A percentile compares a stretch with the other conserved stretches of the same genome.
phyloP scores from a whole-genome alignment of 2,113 vertebrate genomes.

The Mus pahari region DNA sequence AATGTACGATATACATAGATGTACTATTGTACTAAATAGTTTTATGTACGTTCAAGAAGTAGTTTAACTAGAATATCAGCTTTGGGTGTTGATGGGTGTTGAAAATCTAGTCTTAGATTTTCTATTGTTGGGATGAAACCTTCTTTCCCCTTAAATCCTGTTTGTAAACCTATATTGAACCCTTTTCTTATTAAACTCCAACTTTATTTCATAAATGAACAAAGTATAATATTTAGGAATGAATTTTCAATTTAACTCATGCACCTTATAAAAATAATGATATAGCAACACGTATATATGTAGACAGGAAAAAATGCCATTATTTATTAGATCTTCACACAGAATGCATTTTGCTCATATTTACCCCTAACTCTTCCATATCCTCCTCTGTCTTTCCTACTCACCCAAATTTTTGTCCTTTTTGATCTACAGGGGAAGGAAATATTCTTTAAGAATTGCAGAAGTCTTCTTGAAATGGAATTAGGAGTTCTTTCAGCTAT shows the following conservation, averaged over 20 bases:
- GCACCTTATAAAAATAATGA: neutral
- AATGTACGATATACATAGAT: too few relatives aligned
- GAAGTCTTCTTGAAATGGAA: neutral
- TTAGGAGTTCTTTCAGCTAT: neutral
- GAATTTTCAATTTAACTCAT: neutral
- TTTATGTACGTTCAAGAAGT: too few relatives aligned
- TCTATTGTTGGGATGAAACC: neutral
- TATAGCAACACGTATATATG: neutral
- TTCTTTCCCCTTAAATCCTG: neutral
- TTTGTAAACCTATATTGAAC: neutral
- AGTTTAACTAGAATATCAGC: too few relatives aligned
- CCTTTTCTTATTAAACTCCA: neutral
- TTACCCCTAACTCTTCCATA: neutral
- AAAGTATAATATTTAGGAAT: neutral
- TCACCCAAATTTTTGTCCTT: neutral
- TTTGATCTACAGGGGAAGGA: neutral
- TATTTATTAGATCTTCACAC: neutral
- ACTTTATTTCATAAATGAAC: neutral
- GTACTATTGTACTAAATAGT: too few relatives aligned
- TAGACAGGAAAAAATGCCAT: neutral
- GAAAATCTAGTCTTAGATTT: neutral
- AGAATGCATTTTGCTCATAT: neutral
- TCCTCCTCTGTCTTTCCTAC: neutral
- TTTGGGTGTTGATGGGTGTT: too few relatives aligned
- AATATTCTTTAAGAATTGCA: neutral